phyloP scores from a whole-genome alignment of 2,888 invertebrate genomes.

The Allolobophora icterica region DNA sequence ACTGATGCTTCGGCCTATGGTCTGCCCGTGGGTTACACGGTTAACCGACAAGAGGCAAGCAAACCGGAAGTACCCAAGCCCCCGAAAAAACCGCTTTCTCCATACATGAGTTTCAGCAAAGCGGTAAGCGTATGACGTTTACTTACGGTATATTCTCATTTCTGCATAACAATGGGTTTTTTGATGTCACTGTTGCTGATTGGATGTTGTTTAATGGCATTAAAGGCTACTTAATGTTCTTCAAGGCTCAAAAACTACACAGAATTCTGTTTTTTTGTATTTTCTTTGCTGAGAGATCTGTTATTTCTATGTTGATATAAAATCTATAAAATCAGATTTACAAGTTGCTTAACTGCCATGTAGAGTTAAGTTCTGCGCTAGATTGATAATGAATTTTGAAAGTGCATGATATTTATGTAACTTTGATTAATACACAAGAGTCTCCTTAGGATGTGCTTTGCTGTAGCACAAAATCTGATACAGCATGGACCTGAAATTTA shows the following conservation, averaged over 20 bases:
- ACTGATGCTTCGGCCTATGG: not conserved
- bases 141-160: not conserved
- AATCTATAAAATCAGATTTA: not conserved
- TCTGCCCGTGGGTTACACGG: not conserved
- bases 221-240: not conserved
- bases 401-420: too few relatives aligned
- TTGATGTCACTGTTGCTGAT: not conserved
- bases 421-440: too few relatives aligned
- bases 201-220: not conserved
- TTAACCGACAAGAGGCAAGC: not conserved
- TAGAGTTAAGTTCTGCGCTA: too few relatives aligned
- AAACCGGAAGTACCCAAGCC: constrained; percentile 41
- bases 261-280: not conserved
- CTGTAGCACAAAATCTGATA: too few relatives aligned
- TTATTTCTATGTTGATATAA: not conserved
- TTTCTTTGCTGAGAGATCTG: not conserved
- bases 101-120: constrained; percentile 51
- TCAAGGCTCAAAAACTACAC: not conserved
- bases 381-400: too few relatives aligned
- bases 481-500: too few relatives aligned
- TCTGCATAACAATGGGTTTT: not conserved
- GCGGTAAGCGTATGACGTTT: constrained; percentile 43
- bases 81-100: constrained; percentile 50
- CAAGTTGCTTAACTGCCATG: not conserved
- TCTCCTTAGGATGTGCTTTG: too few relatives aligned